Evolutionary conservation across 1,140 invertebrate species (phyloP).

Genomic region (Radopholus similis): DNA sequence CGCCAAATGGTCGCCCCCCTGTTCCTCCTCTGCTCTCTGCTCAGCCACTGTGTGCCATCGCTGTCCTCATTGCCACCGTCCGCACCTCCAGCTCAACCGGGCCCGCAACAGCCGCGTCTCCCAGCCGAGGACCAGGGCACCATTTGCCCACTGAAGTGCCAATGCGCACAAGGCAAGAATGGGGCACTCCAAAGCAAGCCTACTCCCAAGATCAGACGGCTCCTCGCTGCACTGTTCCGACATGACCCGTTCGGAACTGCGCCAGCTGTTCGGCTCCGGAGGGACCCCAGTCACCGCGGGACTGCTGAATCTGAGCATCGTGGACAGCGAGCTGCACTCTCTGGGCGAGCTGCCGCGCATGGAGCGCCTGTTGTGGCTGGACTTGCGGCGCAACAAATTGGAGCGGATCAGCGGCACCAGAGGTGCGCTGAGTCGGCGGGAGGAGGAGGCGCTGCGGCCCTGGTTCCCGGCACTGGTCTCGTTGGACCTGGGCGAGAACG

Average conservation of each 20-base stretch:
- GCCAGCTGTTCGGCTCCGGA: slow-evolving; percentile 9
- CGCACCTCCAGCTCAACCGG: neutral
- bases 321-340: slow-evolving; percentile 2
- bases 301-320: slow-evolving; percentile 8
- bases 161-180: neutral
- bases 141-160: neutral
- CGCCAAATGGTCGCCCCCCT: neutral
- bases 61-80: neutral
- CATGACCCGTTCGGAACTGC: slow-evolving; percentile 1
- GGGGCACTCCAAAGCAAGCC: no score
- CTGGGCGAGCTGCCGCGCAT: slow-evolving; percentile 11
- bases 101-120: no score
- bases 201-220: slow-evolving; percentile 11
- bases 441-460: neutral
- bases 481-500: slow-evolving; percentile 18
- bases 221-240: neutral
- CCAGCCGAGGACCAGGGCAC: neutral
- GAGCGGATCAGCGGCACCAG: no score
- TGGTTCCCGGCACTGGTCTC: slow-evolving; percentile 14
- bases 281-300: slow-evolving; percentile 6
- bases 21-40: neutral
- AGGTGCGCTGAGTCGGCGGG: neutral
- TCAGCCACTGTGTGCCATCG: neutral
- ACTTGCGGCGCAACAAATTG: slow-evolving; percentile 2
- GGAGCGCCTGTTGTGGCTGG: neutral